phyloP scores from a whole-genome alignment of 2,888 invertebrate species.

The Tipula confusa region DNA sequence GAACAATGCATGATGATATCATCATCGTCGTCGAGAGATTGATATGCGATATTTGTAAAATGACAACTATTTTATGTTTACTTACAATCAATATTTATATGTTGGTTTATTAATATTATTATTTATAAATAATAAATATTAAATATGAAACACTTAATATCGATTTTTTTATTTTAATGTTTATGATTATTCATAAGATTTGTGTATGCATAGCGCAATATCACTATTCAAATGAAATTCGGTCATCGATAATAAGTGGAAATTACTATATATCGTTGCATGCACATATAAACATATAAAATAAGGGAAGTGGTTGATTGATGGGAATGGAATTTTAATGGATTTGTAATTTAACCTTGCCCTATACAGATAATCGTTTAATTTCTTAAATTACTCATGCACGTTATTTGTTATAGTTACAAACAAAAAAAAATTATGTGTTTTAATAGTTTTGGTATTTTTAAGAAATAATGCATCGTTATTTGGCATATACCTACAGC shows the following conservation, averaged over 20 bases:
- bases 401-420: too few species aligned
- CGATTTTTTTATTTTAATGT: neutral
- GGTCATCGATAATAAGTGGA: neutral
- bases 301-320: neutral
- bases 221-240: neutral
- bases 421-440: too few species aligned
- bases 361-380: neutral
- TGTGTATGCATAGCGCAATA: neutral
- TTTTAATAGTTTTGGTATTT: too few species aligned
- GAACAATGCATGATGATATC: too few species aligned
- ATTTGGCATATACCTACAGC: too few species aligned
- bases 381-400: too few species aligned
- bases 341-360: neutral
- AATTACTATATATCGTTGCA: neutral
- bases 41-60: neutral
- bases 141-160: conserved; percentile 3
- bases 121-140: conserved; percentile 21
- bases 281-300: neutral
- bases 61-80: neutral
- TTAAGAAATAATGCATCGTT: too few species aligned
- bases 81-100: neutral
- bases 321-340: neutral
- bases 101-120: neutral
- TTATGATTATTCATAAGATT: neutral
- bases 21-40: neutral